A percentile compares a stretch with the other conserved stretches of the same genome.
Conservation (phyloP, 2,113 vertebrate genomes). For the Diadophis punctatus region DNA sequence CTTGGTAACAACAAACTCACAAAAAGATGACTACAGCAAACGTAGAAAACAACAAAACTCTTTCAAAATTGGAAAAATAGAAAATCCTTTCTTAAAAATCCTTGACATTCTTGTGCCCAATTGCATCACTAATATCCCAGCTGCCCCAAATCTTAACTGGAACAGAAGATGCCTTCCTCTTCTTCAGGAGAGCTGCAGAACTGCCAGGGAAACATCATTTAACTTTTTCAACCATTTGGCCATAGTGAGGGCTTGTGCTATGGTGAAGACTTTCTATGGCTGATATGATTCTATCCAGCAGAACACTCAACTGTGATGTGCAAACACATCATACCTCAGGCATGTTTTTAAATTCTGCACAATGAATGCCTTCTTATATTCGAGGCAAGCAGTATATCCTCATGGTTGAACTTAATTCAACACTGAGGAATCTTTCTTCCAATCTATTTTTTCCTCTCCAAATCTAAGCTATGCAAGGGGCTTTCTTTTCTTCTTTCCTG, state of each 20-base stretch:
- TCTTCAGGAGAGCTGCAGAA: background rate
- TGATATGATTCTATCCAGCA: background rate
- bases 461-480: background rate
- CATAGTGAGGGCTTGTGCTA: background rate
- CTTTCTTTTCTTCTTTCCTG: background rate
- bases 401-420: background rate
- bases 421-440: background rate
- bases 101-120: background rate
- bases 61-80: background rate
- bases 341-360: background rate
- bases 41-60: background rate
- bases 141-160: background rate
- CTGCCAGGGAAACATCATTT: background rate
- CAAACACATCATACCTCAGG: background rate
- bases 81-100: background rate
- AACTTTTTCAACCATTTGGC: background rate
- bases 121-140: background rate
- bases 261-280: background rate
- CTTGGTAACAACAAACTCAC: background rate
- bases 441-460: background rate
- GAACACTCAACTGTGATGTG: background rate
- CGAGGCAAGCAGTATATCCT: background rate
- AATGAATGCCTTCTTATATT: background rate
- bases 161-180: background rate
- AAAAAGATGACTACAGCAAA: background rate